Percentiles rank a stretch among this genome's conserved stretches.
Evolutionary conservation across 2,113 vertebrate genomes (phyloP).

Genomic region (Calyptommatus sinebrachiatus): DNA sequence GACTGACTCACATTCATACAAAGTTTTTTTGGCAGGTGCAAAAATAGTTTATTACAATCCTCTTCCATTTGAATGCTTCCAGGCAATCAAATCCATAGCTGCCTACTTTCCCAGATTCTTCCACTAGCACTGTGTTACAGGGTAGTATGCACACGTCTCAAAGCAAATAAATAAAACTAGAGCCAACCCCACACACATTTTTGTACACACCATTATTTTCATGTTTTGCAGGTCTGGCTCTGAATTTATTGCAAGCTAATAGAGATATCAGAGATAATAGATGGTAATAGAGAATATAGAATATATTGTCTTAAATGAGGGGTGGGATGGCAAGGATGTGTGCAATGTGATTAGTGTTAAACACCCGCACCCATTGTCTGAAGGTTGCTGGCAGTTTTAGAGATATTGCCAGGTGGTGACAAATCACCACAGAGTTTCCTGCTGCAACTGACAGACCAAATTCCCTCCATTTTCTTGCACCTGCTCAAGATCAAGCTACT

Average conservation of each 20-base stretch:
- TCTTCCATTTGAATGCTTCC: too few species aligned
- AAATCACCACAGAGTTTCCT: not conserved
- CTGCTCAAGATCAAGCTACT: not conserved
- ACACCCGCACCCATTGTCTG: not conserved
- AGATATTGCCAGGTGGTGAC: not conserved
- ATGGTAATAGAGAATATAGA: not conserved
- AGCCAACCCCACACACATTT: not conserved
- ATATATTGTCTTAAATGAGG: too few species aligned
- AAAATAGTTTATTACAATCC: too few species aligned
- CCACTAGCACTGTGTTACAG: not conserved
- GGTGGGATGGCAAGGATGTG: too few species aligned
- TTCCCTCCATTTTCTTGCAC: not conserved
- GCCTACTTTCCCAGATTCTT: not conserved
- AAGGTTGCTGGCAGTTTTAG: not conserved
- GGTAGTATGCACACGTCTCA: not conserved
- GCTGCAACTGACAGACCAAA: not conserved
- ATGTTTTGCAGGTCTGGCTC: not conserved
- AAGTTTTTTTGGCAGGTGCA: too few species aligned
- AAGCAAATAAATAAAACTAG: not conserved
- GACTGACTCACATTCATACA: too few species aligned
- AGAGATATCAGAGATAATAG: not conserved
- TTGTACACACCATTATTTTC: not conserved
- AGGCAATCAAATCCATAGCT: too few species aligned
- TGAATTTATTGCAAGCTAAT: not conserved
- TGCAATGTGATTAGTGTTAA: not conserved